phyloP scores from a whole-genome alignment of 2,113 vertebrate genomes.

The Argyrosomus japonicus region DNA sequence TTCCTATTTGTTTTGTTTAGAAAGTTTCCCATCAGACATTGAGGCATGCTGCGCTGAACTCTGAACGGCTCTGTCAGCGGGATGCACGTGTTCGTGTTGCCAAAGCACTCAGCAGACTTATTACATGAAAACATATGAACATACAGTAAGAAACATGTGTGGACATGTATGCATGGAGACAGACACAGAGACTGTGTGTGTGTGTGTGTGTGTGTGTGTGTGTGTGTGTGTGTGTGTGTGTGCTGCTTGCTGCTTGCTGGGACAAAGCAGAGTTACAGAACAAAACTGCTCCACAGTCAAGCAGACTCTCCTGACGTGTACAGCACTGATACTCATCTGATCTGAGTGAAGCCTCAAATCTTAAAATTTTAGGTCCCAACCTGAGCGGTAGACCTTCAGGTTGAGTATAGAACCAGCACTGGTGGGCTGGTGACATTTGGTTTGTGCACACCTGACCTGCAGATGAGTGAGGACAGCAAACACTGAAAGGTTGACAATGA shows the following conservation, averaged over 20 bases:
- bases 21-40: constrained; percentile 9
- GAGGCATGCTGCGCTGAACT: background rate
- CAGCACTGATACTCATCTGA: background rate
- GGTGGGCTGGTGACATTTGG: no score
- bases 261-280: background rate
- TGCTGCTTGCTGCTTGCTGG: background rate
- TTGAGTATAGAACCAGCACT: no score
- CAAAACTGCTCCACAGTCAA: background rate
- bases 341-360: no score
- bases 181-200: background rate
- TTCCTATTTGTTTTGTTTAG: constrained; percentile 2
- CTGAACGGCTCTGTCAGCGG: constrained; percentile 10
- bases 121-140: constrained; percentile 1
- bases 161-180: background rate
- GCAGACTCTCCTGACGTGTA: background rate
- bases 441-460: no score
- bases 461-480: no score
- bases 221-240: background rate
- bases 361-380: no score
- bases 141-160: background rate
- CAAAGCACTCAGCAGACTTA: constrained; percentile 6
- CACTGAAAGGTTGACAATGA: no score
- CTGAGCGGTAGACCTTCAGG: no score
- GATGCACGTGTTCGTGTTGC: background rate
- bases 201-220: background rate